Evolutionary conservation across 2,888 invertebrate genomes (phyloP).

Genomic region (Linyphia triangularis): DNA sequence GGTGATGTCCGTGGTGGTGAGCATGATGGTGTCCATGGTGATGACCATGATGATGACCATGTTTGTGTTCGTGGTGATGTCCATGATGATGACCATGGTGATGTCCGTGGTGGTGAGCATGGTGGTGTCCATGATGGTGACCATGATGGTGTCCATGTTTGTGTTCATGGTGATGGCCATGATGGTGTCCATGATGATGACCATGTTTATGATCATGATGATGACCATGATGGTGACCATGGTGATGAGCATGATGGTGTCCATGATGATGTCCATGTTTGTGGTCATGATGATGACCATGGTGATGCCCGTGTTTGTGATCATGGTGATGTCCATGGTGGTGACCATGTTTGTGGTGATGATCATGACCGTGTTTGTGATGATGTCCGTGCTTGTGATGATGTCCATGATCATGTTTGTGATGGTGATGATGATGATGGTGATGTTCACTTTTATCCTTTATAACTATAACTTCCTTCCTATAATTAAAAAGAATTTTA

Average conservation of each 20-base stretch:
- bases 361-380: conserved; percentile 69
- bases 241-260: conserved; percentile 31
- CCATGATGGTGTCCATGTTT: conserved; percentile 33
- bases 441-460: conserved; percentile 71
- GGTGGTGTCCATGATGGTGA: conserved; percentile 36
- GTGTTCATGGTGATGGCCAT: conserved; percentile 36
- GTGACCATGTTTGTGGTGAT: conserved; percentile 64
- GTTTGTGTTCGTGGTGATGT: conserved; percentile 54
- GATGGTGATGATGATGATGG: conserved; percentile 67
- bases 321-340: conserved; percentile 51
- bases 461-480: conserved; percentile 69
- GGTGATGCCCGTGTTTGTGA: conserved; percentile 54
- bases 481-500: conserved; percentile 35
- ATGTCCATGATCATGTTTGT: conserved; percentile 57
- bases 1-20: conserved; percentile 50
- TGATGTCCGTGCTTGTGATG: conserved; percentile 52
- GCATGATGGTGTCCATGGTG: conserved; percentile 46
- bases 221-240: conserved; percentile 33
- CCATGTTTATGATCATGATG: conserved; percentile 27
- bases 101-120: conserved; percentile 38
- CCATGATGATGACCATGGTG: conserved; percentile 43
- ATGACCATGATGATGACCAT: conserved; percentile 54
- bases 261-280: conserved; percentile 56
- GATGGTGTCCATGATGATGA: conserved; percentile 41
- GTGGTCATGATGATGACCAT: conserved; percentile 63